Base-by-base conservation (phyloP, 2,888 invertebrate genomes). In the Nipponacmea schrenckii region DNA sequence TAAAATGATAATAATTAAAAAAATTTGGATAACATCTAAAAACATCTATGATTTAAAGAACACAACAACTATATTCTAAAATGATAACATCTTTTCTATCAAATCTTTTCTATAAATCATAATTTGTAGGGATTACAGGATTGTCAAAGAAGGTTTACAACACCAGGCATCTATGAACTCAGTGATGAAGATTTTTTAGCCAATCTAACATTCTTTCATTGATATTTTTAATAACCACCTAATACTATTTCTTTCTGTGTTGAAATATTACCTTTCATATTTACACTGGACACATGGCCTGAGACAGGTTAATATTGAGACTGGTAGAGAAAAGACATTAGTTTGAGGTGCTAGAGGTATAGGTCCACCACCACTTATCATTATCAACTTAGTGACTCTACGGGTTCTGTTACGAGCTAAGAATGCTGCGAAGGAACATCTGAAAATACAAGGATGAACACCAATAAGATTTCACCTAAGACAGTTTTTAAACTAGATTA, bases 281-380 rank as follows among this genome's bases (percentile, higher is more conserved):
- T 91, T 91, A 83, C 92, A 92, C 79, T 91, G 90, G 27, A 93
- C 86, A 74, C 92, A 89, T n/a, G 92, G 92, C 73, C 91, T 90
- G 63, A 92, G 87, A 71, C 91, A 87, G 46, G 81, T 69, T 24
- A 89, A 80, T 64, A 92, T 85, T 79, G 91, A 92, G 65, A 90
- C 89, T 46, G 89, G 89, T 8, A 89, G 76, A 27, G 81, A 78
- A 74, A 89, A 87, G 78, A 92, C 90, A 65, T 90, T 89, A 64
- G 90, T 91, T 63, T 92, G 92, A 8, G 90, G 89, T 39, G 92
- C 92, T 70, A 93, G 89, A 24, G 93, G 92, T 2, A 92, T 92
- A 7, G 93, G 93, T 5, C 92, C 92, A 20, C 93, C 93, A 27
- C 93, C 92, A 85, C 92, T 92, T 76, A 93, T 92, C 78, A 93